Conservation (phyloP, 2,888 invertebrate genomes). For the Deilephila elpenor region DNA sequence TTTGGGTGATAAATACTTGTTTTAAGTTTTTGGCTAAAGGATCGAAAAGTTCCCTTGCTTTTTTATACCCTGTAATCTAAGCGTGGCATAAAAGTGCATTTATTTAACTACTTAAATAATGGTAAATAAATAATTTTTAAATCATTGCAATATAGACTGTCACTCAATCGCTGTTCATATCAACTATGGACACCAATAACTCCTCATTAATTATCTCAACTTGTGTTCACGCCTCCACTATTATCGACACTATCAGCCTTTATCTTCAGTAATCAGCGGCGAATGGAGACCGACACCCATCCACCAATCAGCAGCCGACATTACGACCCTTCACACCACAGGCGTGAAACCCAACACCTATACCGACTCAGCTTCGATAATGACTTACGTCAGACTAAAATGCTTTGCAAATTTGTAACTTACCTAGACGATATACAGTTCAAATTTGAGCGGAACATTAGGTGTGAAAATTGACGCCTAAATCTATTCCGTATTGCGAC, state of each 20-base stretch:
- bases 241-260: slow-evolving; percentile 25
- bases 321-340: slow-evolving; percentile 79
- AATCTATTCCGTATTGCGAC: background rate
- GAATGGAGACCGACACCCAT: slow-evolving; percentile 45
- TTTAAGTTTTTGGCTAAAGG: too few relatives aligned
- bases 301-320: slow-evolving; percentile 69
- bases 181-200: background rate
- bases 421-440: slow-evolving; percentile 30
- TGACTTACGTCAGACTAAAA: slow-evolving; percentile 43
- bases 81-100: too few relatives aligned
- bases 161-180: background rate
- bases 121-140: too few relatives aligned
- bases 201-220: background rate
- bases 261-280: slow-evolving; percentile 65
- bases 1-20: too few relatives aligned
- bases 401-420: slow-evolving; percentile 39
- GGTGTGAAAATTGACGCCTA: slow-evolving; percentile 84
- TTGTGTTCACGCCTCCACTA: background rate
- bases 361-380: slow-evolving; percentile 47
- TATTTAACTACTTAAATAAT: too few relatives aligned
- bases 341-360: slow-evolving; percentile 83
- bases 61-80: too few relatives aligned
- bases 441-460: slow-evolving; percentile 44
- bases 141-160: too few relatives aligned
- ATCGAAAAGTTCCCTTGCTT: too few relatives aligned